phyloP scores from a whole-genome alignment of 2,888 invertebrate species.

The Proisotoma minuta region DNA sequence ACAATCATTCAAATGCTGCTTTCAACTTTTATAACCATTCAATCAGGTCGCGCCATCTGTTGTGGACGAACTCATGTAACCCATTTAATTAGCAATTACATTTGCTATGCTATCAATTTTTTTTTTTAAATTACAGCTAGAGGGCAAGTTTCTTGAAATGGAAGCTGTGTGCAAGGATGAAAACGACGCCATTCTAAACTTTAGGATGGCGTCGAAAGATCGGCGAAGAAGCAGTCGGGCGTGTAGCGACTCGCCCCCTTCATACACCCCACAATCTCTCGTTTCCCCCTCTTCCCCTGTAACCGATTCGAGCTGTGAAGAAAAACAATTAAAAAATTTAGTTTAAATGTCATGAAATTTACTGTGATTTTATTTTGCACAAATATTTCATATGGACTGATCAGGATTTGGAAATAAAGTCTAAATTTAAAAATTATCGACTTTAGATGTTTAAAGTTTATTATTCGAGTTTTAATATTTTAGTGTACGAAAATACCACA shows the following conservation, averaged over 20 bases:
- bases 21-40: slow-evolving; percentile 33
- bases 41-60: slow-evolving; percentile 34
- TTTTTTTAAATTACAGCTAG: slow-evolving; percentile 12
- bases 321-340: too few species aligned
- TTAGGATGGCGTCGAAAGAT: slow-evolving; percentile 6
- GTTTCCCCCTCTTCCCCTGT: too few species aligned
- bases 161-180: slow-evolving; percentile 30
- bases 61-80: slow-evolving; percentile 34
- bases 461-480: too few species aligned
- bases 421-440: too few species aligned
- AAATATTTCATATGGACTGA: too few species aligned
- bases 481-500: too few species aligned
- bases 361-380: too few species aligned
- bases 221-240: background rate
- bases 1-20: slow-evolving; percentile 30
- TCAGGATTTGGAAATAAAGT: too few species aligned
- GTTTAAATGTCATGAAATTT: too few species aligned
- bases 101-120: background rate
- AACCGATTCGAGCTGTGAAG: too few species aligned
- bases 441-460: too few species aligned
- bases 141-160: slow-evolving; percentile 34
- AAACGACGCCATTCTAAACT: slow-evolving; percentile 17
- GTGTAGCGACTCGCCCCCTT: background rate
- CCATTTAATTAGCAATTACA: background rate
- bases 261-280: background rate